phyloP scores from a whole-genome alignment of 2,113 vertebrate genomes.

The Columba janthina region DNA sequence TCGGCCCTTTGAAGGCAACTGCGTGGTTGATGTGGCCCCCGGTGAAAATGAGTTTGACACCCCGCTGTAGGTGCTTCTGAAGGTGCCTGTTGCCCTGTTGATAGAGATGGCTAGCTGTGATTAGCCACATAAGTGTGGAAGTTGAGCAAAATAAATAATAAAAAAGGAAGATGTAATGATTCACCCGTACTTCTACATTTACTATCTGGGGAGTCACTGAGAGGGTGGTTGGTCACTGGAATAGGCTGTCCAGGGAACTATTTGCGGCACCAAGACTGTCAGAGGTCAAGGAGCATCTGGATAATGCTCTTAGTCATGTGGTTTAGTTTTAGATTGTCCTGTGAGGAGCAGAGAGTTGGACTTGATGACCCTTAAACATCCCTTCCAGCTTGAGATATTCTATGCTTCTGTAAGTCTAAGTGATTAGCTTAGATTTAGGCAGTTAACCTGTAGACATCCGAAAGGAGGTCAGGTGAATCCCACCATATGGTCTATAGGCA shows the following conservation, averaged over 20 bases:
- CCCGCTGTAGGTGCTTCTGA: background rate
- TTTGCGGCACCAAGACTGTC: background rate
- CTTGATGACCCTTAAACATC: too few relatives aligned
- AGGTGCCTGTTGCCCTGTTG: background rate
- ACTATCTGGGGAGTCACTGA: background rate
- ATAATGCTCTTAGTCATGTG: background rate
- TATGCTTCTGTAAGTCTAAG: background rate
- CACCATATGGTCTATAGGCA: accelerated
- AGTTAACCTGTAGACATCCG: background rate
- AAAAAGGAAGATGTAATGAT: background rate
- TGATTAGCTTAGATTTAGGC: background rate
- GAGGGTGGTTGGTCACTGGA: background rate
- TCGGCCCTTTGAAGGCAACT: too few relatives aligned
- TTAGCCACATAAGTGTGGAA: background rate
- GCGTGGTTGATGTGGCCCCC: too few relatives aligned
- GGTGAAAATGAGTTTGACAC: too few relatives aligned
- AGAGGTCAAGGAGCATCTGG: background rate
- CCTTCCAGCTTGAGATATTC: too few relatives aligned
- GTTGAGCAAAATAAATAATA: background rate
- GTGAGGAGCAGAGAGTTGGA: too few relatives aligned
- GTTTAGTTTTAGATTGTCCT: background rate
- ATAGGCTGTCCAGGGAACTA: background rate
- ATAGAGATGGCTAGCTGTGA: background rate
- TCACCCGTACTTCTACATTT: background rate
- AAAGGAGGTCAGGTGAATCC: background rate